Conservation (phyloP, 2,113 vertebrate genomes). For the Antigone vipio region DNA sequence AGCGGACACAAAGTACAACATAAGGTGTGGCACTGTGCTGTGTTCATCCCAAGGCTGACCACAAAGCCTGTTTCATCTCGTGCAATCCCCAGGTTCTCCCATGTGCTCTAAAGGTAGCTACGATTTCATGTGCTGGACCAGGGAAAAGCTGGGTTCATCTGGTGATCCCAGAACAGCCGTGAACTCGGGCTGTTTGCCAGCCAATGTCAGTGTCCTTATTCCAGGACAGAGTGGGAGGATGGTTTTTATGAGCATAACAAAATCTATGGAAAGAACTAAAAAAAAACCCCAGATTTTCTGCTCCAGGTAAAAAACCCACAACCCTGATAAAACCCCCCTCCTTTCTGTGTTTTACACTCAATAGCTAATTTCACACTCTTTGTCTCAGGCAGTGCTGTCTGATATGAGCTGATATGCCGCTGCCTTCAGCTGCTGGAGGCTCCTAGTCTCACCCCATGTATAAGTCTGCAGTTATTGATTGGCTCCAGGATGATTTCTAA, state of each 20-base stretch:
- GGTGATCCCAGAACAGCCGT: not conserved
- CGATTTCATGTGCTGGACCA: not conserved
- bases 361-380: conserved; percentile 53
- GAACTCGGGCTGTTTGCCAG: not conserved
- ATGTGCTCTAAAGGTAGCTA: not conserved
- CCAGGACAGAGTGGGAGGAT: not conserved
- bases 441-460: not conserved
- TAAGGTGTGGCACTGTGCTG: not conserved
- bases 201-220: not conserved
- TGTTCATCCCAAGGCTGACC: not conserved
- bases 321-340: not conserved
- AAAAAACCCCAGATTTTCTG: not conserved
- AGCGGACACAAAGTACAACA: accelerated
- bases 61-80: not conserved
- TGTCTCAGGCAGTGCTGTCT: not conserved
- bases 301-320: not conserved
- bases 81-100: not conserved
- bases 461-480: not conserved
- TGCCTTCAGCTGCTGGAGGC: not conserved
- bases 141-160: not conserved
- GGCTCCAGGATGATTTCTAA: not conserved
- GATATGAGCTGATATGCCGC: not conserved
- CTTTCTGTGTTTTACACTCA: conserved; percentile 7
- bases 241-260: not conserved
- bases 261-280: not conserved